Evolutionary conservation across 2,113 vertebrate genomes (phyloP), one percentile per base, ranked within the genome.

Genomic region (Nannobrachium achirus): DNA sequence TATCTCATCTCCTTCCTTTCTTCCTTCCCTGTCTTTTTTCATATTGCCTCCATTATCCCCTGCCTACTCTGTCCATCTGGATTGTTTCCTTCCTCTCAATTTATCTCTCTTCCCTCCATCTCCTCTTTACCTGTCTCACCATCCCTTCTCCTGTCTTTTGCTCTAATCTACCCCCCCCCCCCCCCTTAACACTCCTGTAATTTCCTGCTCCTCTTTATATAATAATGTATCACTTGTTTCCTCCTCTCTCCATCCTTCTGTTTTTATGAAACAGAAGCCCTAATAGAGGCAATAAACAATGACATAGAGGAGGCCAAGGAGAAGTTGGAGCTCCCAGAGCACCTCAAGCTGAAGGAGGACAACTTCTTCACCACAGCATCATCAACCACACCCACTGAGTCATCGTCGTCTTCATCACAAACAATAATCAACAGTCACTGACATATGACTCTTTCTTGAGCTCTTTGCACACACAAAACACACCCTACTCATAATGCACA

Each of bases 231-330:
- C 0, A 40, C 45, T 19, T 44, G 16, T 18, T 19, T 55, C 9
- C 25, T 15, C 52, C 6, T 52, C 19, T 48, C 2, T 13, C 16
- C 39, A 14, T 19, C 9, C 14, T 39, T 53, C 19, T 18, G 4
- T 18, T 7, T 13, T 8, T 69, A 18, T 40, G 14, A 15, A 41
- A 49, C 92, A 99, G 98, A 97, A 77, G 93, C 93, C 0, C 94
- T 99, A 11, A 97, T 98, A 86, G 85, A 88, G 0, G 96, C 95
- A 38, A 98, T 98, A 89, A 94, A 93, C 55, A 88, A 73, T 40
- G 97, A 99, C 83, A 97, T 98, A n/a, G 95, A 96, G 69, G 94
- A 96, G 84, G 96, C 95, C 41, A 95, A 96, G 76, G 86, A 78
- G 52, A 91, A 86, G 45, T 92, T 98, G 53, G 96, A 98, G 75